A percentile compares a stretch with the other conserved stretches of the same genome.
Evolutionary conservation across 2,113 vertebrate species (phyloP).

Genomic region (Leuciscus idus): DNA sequence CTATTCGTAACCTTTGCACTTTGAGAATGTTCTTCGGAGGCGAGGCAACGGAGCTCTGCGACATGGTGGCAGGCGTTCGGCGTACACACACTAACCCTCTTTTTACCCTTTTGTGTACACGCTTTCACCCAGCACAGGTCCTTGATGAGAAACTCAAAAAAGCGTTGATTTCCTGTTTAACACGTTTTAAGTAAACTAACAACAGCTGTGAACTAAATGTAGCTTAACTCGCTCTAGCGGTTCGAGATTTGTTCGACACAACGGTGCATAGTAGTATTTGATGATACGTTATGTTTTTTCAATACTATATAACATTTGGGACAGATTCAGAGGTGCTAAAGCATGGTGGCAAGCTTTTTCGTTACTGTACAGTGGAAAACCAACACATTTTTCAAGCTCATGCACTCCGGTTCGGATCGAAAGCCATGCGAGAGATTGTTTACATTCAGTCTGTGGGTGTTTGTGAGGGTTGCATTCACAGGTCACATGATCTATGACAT

Average conservation of each 20-base stretch:
- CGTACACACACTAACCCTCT: conserved; percentile 65
- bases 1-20: conserved; percentile 63
- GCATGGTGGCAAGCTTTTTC: conserved; percentile 3
- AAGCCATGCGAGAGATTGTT: conserved; percentile 74
- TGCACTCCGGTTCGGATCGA: conserved; percentile 68
- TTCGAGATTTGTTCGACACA: conserved; percentile 3
- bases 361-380: background rate
- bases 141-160: conserved; percentile 58
- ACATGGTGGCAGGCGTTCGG: conserved; percentile 49
- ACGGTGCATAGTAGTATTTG: conserved; percentile 23
- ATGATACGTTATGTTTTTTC: background rate
- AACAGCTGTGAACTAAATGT: conserved; percentile 56
- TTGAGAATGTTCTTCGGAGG: conserved; percentile 54
- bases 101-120: conserved; percentile 71
- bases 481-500: conserved; percentile 56
- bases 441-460: conserved; percentile 63
- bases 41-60: conserved; percentile 35
- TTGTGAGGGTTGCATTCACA: conserved; percentile 67
- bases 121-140: conserved; percentile 60
- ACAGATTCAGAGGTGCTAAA: conserved; percentile 25
- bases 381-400: background rate
- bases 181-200: conserved; percentile 60
- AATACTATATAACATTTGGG: background rate
- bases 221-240: conserved; percentile 28
- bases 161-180: conserved; percentile 46